Percentiles rank a stretch among this genome's conserved stretches.
These are phyloP conservation scores for Stenotaenia linearis DNA, from an alignment of 2,888 invertebrate genomes.

Conservation along the genomic window DNA sequence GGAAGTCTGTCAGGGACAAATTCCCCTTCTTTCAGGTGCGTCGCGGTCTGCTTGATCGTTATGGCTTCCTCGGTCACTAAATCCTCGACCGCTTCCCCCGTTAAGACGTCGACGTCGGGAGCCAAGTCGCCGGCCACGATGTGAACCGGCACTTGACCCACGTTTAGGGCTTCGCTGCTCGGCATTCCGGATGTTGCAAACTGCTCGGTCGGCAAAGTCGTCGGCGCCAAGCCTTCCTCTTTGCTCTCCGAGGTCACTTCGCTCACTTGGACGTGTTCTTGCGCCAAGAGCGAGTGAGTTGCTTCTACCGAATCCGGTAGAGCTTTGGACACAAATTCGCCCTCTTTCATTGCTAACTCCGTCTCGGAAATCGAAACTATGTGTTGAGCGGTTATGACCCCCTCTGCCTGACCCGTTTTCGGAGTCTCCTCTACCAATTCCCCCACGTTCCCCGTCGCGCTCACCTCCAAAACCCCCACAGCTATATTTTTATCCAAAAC, in stretches of 20 bases:
- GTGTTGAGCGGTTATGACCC: conserved; percentile 35
- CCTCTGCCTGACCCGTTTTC: conserved; percentile 32
- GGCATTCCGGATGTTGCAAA: conserved; percentile 27
- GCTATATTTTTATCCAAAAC: conserved; percentile 35
- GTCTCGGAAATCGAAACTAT: conserved; percentile 38
- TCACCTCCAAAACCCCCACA: conserved; percentile 37
- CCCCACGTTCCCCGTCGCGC: conserved; percentile 32
- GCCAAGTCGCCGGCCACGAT: conserved; percentile 36
- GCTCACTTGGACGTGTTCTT: conserved; percentile 35
- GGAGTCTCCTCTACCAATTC: conserved; percentile 33
- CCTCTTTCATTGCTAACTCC: conserved; percentile 32
- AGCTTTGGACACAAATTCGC: conserved; percentile 27
- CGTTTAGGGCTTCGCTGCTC: conserved; percentile 35
- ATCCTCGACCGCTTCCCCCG: not conserved
- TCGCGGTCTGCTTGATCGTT: conserved; percentile 33
- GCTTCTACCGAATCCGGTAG: conserved; percentile 21
- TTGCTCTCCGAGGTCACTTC: conserved; percentile 36
- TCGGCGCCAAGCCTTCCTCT: conserved; percentile 33
- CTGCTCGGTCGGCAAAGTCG: not conserved
- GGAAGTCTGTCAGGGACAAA: conserved; percentile 36
- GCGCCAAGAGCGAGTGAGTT: not conserved
- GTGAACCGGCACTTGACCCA: conserved; percentile 37
- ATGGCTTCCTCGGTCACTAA: not conserved
- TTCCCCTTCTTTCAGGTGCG: conserved; percentile 37
- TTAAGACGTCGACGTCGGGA: not conserved